Evolutionary conservation across 2,888 invertebrate species (phyloP), one percentile per base, ranked within the genome.

Genomic region (Nymphalis polychloros): DNA sequence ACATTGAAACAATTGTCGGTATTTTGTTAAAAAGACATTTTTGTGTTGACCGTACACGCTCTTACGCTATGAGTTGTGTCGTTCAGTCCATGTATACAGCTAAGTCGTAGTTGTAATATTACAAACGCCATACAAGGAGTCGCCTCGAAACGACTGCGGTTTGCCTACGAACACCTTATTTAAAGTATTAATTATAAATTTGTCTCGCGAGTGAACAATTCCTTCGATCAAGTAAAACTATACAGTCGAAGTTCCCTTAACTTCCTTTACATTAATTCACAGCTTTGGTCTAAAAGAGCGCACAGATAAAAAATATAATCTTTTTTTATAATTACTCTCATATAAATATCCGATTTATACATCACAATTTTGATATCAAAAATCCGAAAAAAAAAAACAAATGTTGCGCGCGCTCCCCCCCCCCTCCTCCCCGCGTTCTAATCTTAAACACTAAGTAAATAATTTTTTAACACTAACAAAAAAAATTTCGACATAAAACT

Each of bases 251-350:
- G 19, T 10, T 41, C 19, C 17, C 63, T 60, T 60, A 63, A 65
- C 62, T 63, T 57, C 60, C 60, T 70, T 70, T 66, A 69, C 57
- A 87, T 82, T 80, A 82, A 84, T 83, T 89, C 90, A 90, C 92
- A 91, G 89, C 92, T 92, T 92, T 92, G 92, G 92, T 92, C 90
- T 90, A 80, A 83, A 81, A 86, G 90, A 86, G 87, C 88, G 88
- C 82, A 83, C 81, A 61, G 63, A 66, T 79, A 79, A 78, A 82
- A 82, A 80, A 81, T 81, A 81, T 81, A 80, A 76, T 71, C 72
- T 73, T 79, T 77, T 76, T 75, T 69, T 72, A 77, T 75, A 19
- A 50, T 76, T 77, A 77, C 72, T 74, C 70, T 69, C 69, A 69
- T 75, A 75, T 75, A 76, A 77, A 77, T 76, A 77, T 77, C 59